phyloP scores from a whole-genome alignment of 35 echinoderm and acorn worm genomes.

The Strongylocentrotus purpuratus region DNA sequence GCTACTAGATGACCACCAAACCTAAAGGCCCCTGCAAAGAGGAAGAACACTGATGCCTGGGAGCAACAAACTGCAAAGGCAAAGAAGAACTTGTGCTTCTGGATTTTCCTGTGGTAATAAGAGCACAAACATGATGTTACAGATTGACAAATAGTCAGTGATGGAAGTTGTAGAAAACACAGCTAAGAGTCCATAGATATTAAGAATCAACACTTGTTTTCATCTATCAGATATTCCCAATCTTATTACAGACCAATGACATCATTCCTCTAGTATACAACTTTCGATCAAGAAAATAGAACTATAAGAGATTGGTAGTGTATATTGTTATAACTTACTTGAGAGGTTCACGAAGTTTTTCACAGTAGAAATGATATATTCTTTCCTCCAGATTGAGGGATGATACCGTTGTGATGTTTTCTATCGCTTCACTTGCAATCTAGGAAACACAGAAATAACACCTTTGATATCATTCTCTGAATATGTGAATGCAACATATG shows the following conservation, averaged over 20 bases:
- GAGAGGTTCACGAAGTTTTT: not conserved
- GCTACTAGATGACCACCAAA: constrained; percentile 55
- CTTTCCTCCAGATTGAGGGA: constrained; percentile 23
- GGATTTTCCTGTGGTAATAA: constrained; percentile 39
- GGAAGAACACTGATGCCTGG: constrained; percentile 53
- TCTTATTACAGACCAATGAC: not conserved
- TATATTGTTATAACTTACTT: not conserved
- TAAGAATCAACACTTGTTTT: not conserved
- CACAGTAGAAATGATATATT: constrained; percentile 25
- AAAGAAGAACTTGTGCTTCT: constrained; percentile 45
- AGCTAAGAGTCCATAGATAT: not conserved
- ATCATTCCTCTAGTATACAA: no score
- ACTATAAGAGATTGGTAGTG: no score
- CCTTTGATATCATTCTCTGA: no score
- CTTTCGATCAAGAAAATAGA: no score
- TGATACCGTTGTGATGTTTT: not conserved
- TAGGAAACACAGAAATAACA: not conserved
- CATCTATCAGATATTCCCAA: not conserved
- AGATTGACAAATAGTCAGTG: not conserved
- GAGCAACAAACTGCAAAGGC: constrained; percentile 56
- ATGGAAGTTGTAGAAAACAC: not conserved
- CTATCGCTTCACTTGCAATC: constrained; percentile 25
- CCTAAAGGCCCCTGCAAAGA: constrained; percentile 58
- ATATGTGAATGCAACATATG: no score
- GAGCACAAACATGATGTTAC: not conserved